Conservation (phyloP, 1,140 invertebrate species). For the Zaprionus ornatus region DNA sequence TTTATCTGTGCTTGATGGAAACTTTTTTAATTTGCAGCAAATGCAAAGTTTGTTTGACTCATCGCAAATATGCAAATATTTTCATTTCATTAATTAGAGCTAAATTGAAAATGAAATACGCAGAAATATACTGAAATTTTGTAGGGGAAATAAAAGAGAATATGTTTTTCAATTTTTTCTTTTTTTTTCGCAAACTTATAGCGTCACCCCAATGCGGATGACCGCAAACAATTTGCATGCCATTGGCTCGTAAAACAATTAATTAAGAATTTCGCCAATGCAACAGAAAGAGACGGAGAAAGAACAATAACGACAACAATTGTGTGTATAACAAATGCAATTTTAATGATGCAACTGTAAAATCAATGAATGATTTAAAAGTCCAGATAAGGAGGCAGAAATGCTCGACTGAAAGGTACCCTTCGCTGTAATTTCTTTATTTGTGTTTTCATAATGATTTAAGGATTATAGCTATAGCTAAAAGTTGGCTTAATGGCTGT, state of each 20-base stretch:
- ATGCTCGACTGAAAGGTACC: neutral
- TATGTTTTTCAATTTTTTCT: neutral
- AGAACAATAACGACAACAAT: slow-evolving; percentile 29
- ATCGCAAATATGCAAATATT: slow-evolving; percentile 66
- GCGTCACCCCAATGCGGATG: neutral
- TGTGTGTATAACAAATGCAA: slow-evolving; percentile 57
- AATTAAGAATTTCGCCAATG: slow-evolving; percentile 66
- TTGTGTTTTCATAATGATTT: neutral
- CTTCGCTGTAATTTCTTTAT: neutral
- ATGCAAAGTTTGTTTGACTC: slow-evolving; percentile 35
- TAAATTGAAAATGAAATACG: neutral
- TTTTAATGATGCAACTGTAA: slow-evolving; percentile 71
- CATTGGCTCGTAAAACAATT: slow-evolving; percentile 56
- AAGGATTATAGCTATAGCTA: neutral
- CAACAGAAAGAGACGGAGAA: neutral
- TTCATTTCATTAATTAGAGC: slow-evolving; percentile 71
- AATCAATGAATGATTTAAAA: slow-evolving; percentile 61
- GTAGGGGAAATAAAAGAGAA: neutral
- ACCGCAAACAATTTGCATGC: slow-evolving; percentile 56
- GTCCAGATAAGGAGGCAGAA: neutral
- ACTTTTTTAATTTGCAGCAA: slow-evolving; percentile 71
- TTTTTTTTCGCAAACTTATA: slow-evolving; percentile 1
- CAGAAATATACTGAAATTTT: slow-evolving; percentile 4
- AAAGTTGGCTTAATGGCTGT: neutral
- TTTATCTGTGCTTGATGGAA: slow-evolving; percentile 25